Base-by-base conservation (phyloP, 53 echinoderm and acorn worm genomes). In the Apostichopus leukothele region DNA sequence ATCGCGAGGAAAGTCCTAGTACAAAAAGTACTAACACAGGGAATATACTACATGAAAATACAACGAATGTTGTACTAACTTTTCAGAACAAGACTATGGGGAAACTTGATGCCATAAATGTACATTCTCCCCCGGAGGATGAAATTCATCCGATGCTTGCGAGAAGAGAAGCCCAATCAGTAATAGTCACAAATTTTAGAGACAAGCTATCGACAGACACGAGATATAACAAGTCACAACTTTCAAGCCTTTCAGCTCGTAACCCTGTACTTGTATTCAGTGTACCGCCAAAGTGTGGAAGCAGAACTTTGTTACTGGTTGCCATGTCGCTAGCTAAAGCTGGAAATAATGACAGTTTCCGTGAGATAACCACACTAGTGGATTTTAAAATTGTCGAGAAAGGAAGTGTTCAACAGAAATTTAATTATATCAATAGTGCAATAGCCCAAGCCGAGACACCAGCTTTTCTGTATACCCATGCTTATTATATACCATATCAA, bases 251-350 rank as follows among this genome's bases (percentile, higher is more conserved):
- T 39, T 39, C 39, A 39, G 39, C 39, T 18, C 3, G 2, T 68
- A 66, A 27, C 4, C 11, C 85, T 9, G 63, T 85, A 13, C 52
- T 87, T n/a, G 50, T 87, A 9, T 87, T 57, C 57, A 27, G 26
- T 52, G 77, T 76, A 76, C 50, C 77, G 14, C 77, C 77, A 12
- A 76, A 76, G 77, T 76, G 77, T 52, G 77, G 77, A 27, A 76
- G 77, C 52, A 9, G 77, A 52, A 76, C 77, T 9, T 39, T 76
- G 8, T 27, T 76, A 21, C 50, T 76, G 52, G 77, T 76, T 39
- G 77, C 26, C 2, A 26, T 9, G 8, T 13, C 50, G 16, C 52
- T 39, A 5, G 3, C 39, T 39, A 71, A 71, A 71, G 14, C n/a
- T 16, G 71, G 18, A 6, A 71, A 71, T n/a, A 71, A 71, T 71